These are phyloP conservation scores for Dicyrtomina minuta DNA, from an alignment of 2,888 invertebrate genomes.

Conservation along the genomic window DNA sequence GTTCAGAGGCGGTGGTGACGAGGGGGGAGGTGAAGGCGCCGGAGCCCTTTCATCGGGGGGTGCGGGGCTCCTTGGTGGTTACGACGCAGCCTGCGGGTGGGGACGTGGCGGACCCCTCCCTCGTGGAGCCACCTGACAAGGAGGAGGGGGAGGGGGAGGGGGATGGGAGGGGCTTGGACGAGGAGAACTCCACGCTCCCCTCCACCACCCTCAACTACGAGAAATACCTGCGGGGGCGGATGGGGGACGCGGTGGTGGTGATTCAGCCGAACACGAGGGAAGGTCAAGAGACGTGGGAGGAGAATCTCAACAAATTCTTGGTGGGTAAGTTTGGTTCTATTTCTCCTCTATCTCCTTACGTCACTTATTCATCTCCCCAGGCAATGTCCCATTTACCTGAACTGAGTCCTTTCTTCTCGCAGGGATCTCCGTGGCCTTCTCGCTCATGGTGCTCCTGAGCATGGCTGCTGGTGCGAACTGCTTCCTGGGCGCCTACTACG, in stretches of 20 bases:
- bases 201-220: neutral
- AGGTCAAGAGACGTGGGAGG: neutral
- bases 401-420: neutral
- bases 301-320: neutral
- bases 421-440: neutral
- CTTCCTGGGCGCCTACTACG: neutral
- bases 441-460: neutral
- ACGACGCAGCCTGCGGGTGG: neutral
- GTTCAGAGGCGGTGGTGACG: neutral
- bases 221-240: neutral
- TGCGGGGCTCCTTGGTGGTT: neutral
- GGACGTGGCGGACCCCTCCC: neutral
- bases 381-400: neutral
- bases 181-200: neutral
- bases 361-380: neutral
- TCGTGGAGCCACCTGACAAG: too few species aligned
- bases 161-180: neutral
- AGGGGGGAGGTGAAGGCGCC: neutral
- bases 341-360: neutral
- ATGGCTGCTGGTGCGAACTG: neutral
- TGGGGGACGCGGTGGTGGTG: neutral
- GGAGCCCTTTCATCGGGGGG: neutral
- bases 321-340: neutral
- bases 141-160: neutral
- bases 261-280: neutral